Evolutionary conservation across 2,113 vertebrate genomes (phyloP), one percentile per base, ranked within the genome.

Genomic region (Rhea americana): DNA sequence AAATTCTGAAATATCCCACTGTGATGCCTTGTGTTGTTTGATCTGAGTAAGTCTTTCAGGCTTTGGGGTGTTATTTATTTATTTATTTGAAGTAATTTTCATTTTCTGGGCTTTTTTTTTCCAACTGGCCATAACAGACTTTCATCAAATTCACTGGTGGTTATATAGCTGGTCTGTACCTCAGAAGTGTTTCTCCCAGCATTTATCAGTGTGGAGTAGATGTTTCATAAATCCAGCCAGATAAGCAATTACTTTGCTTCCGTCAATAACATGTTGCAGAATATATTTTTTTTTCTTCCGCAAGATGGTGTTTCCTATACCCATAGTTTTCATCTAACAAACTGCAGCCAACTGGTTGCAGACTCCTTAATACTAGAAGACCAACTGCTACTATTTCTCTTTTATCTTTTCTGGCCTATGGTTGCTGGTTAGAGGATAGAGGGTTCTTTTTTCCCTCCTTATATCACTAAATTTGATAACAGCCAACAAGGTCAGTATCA

Each of bases 101-200:
- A 30, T 88, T 77, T 85, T 51, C 37, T 9, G 15, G 61, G 51
- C 32, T 43, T 65, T 70, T 53, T 53, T 24, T 45, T 51, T 14
- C 6, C 25, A 11, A n/a, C 20, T 5, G 2, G 5, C 45, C 25
- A 85, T 66, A 45, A 9, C 71, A 87, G 17, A 10, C 20, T 51
- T 82, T 77, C 45, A n/a, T 35, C 15, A 24, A 51, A 39, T 87
- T 2, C 0, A 10, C 13, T 0, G 0, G 8, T 25, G 24, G 8
- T 26, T 4, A 0, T 35, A 25, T 77, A 41, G 35, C 68, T 85
- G 45, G 47, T 41, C 41, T 39, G 11, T 43, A 39, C 22, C 30
- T 89, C 50, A 22, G 30, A 72, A 41, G 63, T 47, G 32, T 28
- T 55, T 61, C 66, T 80, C 15, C 58, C 41, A 43, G 17, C 6